Evolutionary conservation across 2,113 vertebrate genomes (phyloP), one percentile per base, ranked within the genome.

Genomic region (Aramus guarauna): DNA sequence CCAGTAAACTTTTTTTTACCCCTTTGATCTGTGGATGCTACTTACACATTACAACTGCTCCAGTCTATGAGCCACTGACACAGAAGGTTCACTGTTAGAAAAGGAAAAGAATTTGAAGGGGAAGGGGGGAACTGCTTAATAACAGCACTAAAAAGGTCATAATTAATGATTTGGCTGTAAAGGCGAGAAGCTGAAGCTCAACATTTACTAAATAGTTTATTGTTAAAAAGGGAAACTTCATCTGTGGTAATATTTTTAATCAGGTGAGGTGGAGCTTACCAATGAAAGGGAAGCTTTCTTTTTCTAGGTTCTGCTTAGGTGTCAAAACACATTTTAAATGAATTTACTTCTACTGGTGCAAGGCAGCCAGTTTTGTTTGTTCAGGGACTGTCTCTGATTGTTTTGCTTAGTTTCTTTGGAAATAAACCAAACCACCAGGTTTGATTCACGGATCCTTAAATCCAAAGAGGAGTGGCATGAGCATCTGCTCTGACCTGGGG

Each of bases 211-310:
- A 97, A 96, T 88, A 95, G 92, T 58, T 69, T 55, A 92, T 96
- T 96, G 94, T 97, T 92, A 36, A 72, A 94, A 94, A 62, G 37
- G 58, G 63, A 94, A 93, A 69, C 34, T 91, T 88, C 88, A 82
- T 96, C 79, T 90, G 39, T 36, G 75, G 34, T 50, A 43, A 58
- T 56, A 86, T 56, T 85, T 92, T 68, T 52, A 59, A 59, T 47
- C 48, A 64, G 43, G 75, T 73, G 67, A 90, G 53, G 77, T 58
- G 66, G 52, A 93, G 50, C 32, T 52, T 86, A 39, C 63, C 30
- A 19, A 8, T 89, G 71, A 97, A 97, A 97, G 82, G 58, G 47
- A 93, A 94, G 45, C 82, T 97, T 97, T 96, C 87, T 96, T 96
- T 92, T 37, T 72, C 23, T 59, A n/a, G 14, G 22, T 53, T 91